Base-by-base conservation (phyloP, 2,888 invertebrate species). In the Erebia palarica region DNA sequence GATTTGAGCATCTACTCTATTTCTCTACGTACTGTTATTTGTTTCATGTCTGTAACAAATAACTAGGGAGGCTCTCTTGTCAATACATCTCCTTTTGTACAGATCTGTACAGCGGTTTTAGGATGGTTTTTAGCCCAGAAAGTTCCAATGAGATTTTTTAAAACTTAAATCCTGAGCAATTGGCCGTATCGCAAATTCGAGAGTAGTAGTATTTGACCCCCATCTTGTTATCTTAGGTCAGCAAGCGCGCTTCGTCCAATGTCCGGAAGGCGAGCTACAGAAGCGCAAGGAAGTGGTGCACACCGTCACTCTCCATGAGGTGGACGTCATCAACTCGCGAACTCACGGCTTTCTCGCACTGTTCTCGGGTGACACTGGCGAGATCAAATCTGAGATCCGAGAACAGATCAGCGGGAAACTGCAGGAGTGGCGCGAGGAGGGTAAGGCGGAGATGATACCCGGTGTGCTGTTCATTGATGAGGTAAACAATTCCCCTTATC, bases 331-430 rank as follows among this genome's bases (percentile, higher is more conserved):
- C 84, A 99, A 99, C 86, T 99, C 98, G 58, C 95, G 99, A 75
- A 98, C 99, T 0, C 99, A 99, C 84, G 99, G 99, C 0, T 99
- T 99, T 85, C 89, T 99, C 27, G 99, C 99, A 0, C 92, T 99
- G 0, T 99, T 99, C 89, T 98, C 99, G 96, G 98, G 98, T n/a
- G 99, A 99, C 86, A 99, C 99, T 0, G 99, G 99, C 0, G 99
- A 99, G 89, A 99, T 99, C 53, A 99, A 99, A 82, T 95, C 97
- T 0, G 99, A 99, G 90, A 98, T 99, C 0, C 95, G 99, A 1
- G 99, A 99, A 81, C 99, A 99, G 88, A 99, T 99, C 77, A 99
- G 99, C 88, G 95, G 97, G 58, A 99, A 98, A 87, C 98, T 99
- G 0, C 97, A 97, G 0, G 99, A 99, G 86, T 99, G 99, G 99